These are phyloP conservation scores for Diplodus sargus DNA, from an alignment of 2,797 vertebrate genomes.

Conservation along the genomic window DNA sequence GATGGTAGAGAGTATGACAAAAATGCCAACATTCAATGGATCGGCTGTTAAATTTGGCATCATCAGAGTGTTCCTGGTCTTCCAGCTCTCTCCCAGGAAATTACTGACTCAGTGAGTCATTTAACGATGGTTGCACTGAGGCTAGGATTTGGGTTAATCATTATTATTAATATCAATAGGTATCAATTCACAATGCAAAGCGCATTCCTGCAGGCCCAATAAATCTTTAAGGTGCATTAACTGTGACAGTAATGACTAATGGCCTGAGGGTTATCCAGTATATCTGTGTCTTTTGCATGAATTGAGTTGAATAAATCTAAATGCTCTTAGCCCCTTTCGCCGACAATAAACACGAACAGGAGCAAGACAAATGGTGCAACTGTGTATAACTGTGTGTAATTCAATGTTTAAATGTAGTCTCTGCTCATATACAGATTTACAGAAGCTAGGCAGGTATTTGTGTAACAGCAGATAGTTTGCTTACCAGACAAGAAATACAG, in stretches of 20 bases:
- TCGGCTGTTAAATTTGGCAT: neutral
- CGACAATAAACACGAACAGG: neutral
- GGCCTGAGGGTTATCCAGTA: neutral
- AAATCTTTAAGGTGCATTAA: neutral
- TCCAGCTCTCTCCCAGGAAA: neutral
- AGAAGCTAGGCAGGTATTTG: too few relatives aligned
- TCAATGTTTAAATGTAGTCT: too few relatives aligned
- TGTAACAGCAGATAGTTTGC: too few relatives aligned
- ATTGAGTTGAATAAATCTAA: constrained; percentile 3
- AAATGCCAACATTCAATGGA: neutral
- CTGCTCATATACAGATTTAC: too few relatives aligned
- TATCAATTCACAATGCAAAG: neutral
- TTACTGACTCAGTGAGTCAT: neutral
- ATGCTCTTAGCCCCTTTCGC: neutral
- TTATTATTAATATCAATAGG: neutral
- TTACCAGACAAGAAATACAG: too few relatives aligned
- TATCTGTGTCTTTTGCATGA: neutral
- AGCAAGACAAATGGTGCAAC: neutral
- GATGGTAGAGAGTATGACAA: neutral
- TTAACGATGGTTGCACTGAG: neutral
- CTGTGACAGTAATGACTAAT: constrained; percentile 17
- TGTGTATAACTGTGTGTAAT: neutral
- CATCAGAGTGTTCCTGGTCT: too few relatives aligned
- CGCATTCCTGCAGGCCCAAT: neutral
- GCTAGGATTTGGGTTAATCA: neutral